Evolutionary conservation across 2,113 vertebrate species (phyloP), one percentile per base, ranked within the genome.

Genomic region (Emydura subglobosa): DNA sequence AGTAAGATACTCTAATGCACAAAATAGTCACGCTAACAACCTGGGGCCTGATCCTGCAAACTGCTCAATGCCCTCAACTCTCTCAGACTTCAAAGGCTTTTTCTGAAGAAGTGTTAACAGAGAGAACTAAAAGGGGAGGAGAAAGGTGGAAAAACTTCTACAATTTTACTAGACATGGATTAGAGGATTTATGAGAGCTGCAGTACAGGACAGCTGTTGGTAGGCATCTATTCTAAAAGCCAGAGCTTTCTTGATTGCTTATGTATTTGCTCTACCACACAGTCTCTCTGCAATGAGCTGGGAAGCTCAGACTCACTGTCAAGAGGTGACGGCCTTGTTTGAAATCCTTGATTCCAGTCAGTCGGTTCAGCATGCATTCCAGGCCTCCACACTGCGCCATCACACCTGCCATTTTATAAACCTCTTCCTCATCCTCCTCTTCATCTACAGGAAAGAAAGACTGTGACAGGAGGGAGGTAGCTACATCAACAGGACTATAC

Each of bases 401-500:
- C 86, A 99, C 99, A 6, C 99, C 99, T 5, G 99, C 99, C 99
- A 99, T 99, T 97, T 99, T 99, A 93, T 99, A 99, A 17, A 99
- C 99, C 89, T 99, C 99, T 83, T 99, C 99, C 94, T 99, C 99
- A 88, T 99, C 99, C 93, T 99, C 99, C 94, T 99, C 99, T 93
- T 99, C 99, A 98, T 99, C 99, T 99, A 85, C 34, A 95, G 86
- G 88, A 80, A n/a, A 90, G n/a, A 89, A 55, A 96, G 2, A 27
- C 29, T 9, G 27, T 95, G 83, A 96, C 88, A 29, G 81, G 27
- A 68, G 79, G 42, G 74, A 93, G 34, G 90, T 59, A 81, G 74
- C 6, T 25, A 31, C 44, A 59, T 4, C 1, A 34, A 50, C 83
- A 82, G 25, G 2, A 47, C 55, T 1, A 0, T 2, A 83, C 83